phyloP scores from a whole-genome alignment of 1,140 invertebrate species.

The Elymnias hypermnestra region DNA sequence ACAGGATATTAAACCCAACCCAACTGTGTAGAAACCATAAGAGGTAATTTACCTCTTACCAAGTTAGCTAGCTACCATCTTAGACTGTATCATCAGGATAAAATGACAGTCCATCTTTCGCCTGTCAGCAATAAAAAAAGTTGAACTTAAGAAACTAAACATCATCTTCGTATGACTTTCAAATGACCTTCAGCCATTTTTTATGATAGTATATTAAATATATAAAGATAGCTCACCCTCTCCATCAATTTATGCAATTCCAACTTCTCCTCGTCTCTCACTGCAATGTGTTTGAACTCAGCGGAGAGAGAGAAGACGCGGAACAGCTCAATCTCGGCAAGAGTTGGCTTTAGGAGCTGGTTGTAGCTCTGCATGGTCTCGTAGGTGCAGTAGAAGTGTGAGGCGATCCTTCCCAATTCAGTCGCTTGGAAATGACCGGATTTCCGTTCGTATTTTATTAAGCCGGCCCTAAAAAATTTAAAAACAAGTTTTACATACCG shows the following conservation, averaged over 20 bases:
- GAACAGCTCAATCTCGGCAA: constrained; percentile 98
- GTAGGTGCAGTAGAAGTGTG: constrained; percentile 98
- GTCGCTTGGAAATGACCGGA: constrained; percentile 95
- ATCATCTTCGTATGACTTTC: too few relatives aligned
- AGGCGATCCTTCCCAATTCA: constrained; percentile 97
- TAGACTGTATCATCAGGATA: too few relatives aligned
- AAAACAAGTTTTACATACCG: not conserved
- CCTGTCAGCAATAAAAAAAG: too few relatives aligned
- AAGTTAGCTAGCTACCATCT: too few relatives aligned
- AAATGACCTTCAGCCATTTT: too few relatives aligned
- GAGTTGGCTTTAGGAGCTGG: constrained; percentile 95
- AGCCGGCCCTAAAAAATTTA: constrained; percentile 82
- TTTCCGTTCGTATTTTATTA: constrained; percentile 97
- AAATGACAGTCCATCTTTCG: too few relatives aligned
- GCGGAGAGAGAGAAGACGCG: constrained; percentile 98
- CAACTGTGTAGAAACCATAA: too few relatives aligned
- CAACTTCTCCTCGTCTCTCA: constrained; percentile 98
- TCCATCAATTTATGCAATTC: constrained; percentile 97
- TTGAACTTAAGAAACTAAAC: too few relatives aligned
- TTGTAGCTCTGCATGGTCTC: constrained; percentile 98
- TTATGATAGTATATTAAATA: too few relatives aligned
- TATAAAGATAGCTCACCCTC: too few relatives aligned
- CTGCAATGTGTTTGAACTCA: constrained; percentile 95
- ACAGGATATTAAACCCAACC: too few relatives aligned
- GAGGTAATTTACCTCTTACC: too few relatives aligned